Evolutionary conservation across 2,797 vertebrate genomes (phyloP).

Genomic region (Bovichtus diacanthus): DNA sequence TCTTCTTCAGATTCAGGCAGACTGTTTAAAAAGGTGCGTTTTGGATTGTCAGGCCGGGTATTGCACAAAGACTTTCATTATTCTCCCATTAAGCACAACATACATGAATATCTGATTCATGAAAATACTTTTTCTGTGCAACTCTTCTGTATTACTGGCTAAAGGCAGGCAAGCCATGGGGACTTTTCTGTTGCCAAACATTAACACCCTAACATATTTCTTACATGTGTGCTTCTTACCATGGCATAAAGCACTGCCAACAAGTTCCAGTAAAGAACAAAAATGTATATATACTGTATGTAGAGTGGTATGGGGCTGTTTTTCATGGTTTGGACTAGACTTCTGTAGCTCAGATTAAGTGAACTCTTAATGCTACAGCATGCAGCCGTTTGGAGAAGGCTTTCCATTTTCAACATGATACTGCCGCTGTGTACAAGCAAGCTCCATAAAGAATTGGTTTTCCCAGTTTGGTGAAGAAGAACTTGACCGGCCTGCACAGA

Average conservation of each 20-base stretch:
- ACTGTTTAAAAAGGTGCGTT: background rate
- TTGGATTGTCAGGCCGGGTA: background rate
- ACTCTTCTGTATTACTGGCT: background rate
- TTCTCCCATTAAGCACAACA: background rate
- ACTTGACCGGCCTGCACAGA: background rate
- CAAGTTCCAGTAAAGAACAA: background rate
- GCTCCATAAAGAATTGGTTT: too few relatives aligned
- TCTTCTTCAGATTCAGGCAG: background rate
- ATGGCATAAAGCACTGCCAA: background rate
- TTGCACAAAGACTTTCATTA: background rate
- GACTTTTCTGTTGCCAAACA: too few relatives aligned
- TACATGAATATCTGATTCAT: background rate
- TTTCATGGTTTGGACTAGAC: background rate
- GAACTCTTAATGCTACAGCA: background rate
- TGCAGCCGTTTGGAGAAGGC: background rate
- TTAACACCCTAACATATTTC: background rate
- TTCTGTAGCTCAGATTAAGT: too few relatives aligned
- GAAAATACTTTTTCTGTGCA: too few relatives aligned
- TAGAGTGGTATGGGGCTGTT: background rate
- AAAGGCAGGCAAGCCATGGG: background rate
- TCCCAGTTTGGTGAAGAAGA: too few relatives aligned
- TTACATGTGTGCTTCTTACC: background rate
- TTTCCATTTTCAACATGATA: background rate
- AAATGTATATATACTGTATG: background rate
- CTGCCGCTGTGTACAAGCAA: background rate